Evolutionary conservation across 2,888 invertebrate species (phyloP).

Genomic region (Agrochola lota): DNA sequence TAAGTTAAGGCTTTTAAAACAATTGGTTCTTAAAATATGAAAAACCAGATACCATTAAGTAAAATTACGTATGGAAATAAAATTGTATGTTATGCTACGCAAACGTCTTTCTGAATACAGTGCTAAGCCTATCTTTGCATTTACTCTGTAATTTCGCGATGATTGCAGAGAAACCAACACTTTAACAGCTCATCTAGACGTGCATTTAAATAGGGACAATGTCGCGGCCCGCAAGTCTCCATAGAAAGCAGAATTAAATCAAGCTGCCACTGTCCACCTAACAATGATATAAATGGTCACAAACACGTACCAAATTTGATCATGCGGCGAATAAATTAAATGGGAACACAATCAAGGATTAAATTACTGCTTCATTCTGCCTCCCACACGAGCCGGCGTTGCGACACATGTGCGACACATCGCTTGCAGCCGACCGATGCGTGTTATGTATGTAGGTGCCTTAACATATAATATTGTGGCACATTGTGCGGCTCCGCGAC

Average conservation of each 20-base stretch:
- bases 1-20: conserved; percentile 70
- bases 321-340: conserved; percentile 89
- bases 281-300: conserved; percentile 86
- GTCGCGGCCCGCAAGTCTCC: conserved; percentile 69
- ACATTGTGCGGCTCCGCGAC: conserved; percentile 87
- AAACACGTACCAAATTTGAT: conserved; percentile 89
- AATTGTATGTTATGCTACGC: conserved; percentile 66
- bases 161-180: conserved; percentile 63
- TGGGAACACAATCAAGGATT: conserved; percentile 89
- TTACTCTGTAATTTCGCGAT: conserved; percentile 69
- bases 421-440: conserved; percentile 74
- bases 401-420: conserved; percentile 86
- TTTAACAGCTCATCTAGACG: conserved; percentile 57
- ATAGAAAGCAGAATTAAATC: conserved; percentile 79
- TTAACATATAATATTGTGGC: conserved; percentile 87
- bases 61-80: conserved; percentile 73
- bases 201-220: conserved; percentile 70
- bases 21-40: conserved; percentile 72
- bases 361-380: conserved; percentile 89
- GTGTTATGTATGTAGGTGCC: conserved; percentile 84
- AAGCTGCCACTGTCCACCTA: conserved; percentile 73
- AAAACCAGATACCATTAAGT: conserved; percentile 69
- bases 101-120: conserved; percentile 67
- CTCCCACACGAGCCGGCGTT: conserved; percentile 85
- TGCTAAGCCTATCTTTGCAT: conserved; percentile 67